Evolutionary conservation across 2,888 invertebrate genomes (phyloP).

Genomic region (Coleophora flavipennella): DNA sequence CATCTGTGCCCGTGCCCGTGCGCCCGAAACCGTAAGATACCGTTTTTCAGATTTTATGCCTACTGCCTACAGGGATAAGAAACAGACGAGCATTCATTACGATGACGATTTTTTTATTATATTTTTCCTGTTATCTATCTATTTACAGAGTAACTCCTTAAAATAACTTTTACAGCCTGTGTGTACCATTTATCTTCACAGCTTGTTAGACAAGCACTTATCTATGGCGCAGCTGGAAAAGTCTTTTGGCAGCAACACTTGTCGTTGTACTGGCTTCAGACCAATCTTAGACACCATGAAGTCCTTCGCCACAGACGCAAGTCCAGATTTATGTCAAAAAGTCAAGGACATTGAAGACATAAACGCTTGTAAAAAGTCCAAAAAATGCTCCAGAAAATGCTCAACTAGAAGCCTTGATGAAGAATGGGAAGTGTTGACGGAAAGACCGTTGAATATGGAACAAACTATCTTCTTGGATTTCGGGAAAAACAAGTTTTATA

Average conservation of each 20-base stretch:
- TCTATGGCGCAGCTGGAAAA: conserved; percentile 80
- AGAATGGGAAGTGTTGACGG: conserved; percentile 40
- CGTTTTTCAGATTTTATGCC: too few relatives aligned
- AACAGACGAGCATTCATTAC: too few relatives aligned
- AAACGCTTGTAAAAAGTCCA: conserved; percentile 27
- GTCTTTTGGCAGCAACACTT: conserved; percentile 83
- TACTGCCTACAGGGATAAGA: too few relatives aligned
- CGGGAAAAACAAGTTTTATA: conserved; percentile 53
- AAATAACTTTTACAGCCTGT: too few relatives aligned
- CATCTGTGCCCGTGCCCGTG: too few relatives aligned
- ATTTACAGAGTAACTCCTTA: too few relatives aligned
- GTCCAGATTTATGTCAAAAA: conserved; percentile 55
- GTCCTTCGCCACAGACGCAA: conserved; percentile 76
- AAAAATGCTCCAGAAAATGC: conserved; percentile 36
- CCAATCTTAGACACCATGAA: conserved; percentile 85
- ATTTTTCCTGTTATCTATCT: too few relatives aligned
- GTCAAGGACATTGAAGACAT: conserved; percentile 66
- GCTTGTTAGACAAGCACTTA: conserved; percentile 64
- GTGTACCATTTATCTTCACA: too few relatives aligned
- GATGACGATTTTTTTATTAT: too few relatives aligned
- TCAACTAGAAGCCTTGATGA: conserved; percentile 30
- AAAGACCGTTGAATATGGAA: conserved; percentile 22
- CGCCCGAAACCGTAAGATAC: too few relatives aligned
- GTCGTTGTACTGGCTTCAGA: conserved; percentile 85
- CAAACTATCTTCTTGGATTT: conserved; percentile 61